These are phyloP conservation scores for Orthosia cruda DNA, from an alignment of 2,888 invertebrate genomes.

Conservation along the genomic window DNA sequence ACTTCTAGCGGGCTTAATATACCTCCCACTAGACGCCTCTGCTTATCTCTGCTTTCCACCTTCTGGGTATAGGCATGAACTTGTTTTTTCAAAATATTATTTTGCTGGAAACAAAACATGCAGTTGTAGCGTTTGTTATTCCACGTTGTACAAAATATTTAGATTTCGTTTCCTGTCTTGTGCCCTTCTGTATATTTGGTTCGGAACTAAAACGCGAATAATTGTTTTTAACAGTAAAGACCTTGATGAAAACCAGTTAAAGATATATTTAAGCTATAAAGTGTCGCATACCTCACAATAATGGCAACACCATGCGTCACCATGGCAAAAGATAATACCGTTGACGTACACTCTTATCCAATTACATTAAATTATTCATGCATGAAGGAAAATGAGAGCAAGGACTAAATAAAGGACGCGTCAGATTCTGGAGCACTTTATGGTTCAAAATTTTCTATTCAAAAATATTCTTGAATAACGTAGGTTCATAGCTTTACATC, in stretches of 20 bases:
- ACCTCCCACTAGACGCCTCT: too few relatives aligned
- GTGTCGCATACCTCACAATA: background rate
- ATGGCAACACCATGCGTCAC: constrained; percentile 12
- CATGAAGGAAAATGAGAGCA: constrained; percentile 9
- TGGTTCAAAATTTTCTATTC: background rate
- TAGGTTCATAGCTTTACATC: too few relatives aligned
- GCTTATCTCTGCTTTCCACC: background rate
- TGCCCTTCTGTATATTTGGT: background rate
- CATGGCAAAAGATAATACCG: constrained; percentile 10
- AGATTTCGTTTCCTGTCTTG: constrained; percentile 9
- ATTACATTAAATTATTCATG: constrained; percentile 8
- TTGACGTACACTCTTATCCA: constrained; percentile 21
- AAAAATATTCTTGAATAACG: too few relatives aligned
- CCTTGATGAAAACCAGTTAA: background rate
- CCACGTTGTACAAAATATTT: constrained; percentile 7
- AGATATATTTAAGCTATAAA: background rate
- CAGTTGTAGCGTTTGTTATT: background rate
- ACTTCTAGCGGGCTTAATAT: too few relatives aligned
- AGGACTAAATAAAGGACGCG: background rate
- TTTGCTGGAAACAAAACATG: background rate
- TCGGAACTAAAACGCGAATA: background rate
- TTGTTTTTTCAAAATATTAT: constrained; percentile 8
- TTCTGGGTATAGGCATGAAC: background rate
- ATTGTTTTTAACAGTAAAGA: constrained; percentile 1
- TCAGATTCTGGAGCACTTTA: background rate